A percentile compares a stretch with the other conserved stretches of the same genome.
Evolutionary conservation across 2,888 invertebrate species (phyloP).

Genomic region (Drosophila melanosoma): DNA sequence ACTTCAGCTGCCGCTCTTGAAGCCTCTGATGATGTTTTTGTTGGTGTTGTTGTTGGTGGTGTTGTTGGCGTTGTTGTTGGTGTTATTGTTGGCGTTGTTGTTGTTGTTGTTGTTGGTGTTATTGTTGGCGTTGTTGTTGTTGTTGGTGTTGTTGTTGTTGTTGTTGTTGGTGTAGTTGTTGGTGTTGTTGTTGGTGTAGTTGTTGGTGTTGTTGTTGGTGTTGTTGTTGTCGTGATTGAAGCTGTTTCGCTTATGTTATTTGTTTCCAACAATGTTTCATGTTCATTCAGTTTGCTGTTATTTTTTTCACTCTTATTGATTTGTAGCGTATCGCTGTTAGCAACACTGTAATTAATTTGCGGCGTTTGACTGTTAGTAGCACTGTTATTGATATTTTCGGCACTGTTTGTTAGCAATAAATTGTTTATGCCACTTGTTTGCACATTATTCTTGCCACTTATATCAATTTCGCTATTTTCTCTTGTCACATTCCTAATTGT

Average conservation of each 20-base stretch:
- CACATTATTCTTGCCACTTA: conserved; percentile 16
- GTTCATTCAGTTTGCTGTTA: conserved; percentile 52
- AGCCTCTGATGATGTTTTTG: conserved; percentile 16
- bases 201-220: conserved; percentile 32
- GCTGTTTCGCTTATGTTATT: conserved; percentile 79
- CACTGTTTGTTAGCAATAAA: conserved; percentile 46
- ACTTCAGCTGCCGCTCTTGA: conserved; percentile 29
- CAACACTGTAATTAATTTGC: conserved; percentile 39
- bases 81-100: conserved; percentile 32
- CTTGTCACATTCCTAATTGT: conserved; percentile 48
- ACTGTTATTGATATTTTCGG: conserved; percentile 40
- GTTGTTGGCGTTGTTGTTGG: conserved; percentile 25
- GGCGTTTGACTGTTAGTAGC: conserved; percentile 7
- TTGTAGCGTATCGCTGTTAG: conserved; percentile 4
- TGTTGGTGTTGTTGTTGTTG: conserved; percentile 1
- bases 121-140: conserved; percentile 36
- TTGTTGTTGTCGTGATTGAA: conserved; percentile 43
- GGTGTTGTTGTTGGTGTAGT: not conserved
- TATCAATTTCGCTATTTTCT: conserved; percentile 26
- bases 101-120: conserved; percentile 25
- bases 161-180: too few species aligned
- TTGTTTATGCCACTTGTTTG: conserved; percentile 37
- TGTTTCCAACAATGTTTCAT: conserved; percentile 80
- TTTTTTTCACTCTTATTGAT: conserved; percentile 45
- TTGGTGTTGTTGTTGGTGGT: conserved; percentile 30